Conservation (phyloP, 2,113 vertebrate genomes). For the Danionella cerebrum region DNA sequence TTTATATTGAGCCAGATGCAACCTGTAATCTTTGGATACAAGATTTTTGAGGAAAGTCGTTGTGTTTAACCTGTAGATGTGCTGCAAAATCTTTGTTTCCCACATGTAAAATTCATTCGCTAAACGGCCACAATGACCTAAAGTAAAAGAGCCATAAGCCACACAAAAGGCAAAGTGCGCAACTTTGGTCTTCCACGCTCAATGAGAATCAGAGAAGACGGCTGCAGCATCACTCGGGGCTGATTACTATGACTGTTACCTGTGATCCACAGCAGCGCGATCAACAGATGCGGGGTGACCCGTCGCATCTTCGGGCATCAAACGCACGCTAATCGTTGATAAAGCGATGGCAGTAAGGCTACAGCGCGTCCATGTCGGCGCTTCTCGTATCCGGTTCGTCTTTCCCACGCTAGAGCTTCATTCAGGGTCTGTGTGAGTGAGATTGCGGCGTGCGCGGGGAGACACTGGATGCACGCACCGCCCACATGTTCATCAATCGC, state of each 20-base stretch:
- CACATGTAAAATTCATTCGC: too few relatives aligned
- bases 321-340: conserved; percentile 1
- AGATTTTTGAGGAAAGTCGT: too few relatives aligned
- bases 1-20: too few relatives aligned
- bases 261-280: conserved; percentile 50
- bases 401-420: conserved; percentile 13
- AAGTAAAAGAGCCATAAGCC: too few relatives aligned
- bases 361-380: conserved; percentile 41
- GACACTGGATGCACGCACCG: conserved; percentile 46
- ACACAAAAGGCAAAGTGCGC: too few relatives aligned
- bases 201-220: too few relatives aligned
- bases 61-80: too few relatives aligned
- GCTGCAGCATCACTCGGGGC: not conserved
- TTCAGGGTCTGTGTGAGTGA: not conserved
- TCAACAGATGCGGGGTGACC: conserved; percentile 18
- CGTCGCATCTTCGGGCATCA: conserved; percentile 42
- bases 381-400: not conserved
- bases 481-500: conserved; percentile 38
- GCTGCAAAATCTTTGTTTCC: too few relatives aligned
- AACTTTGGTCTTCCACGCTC: not conserved
- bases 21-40: too few relatives aligned
- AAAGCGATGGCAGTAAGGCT: conserved; percentile 40
- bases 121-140: too few relatives aligned
- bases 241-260: conserved; percentile 49
- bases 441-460: conserved; percentile 14